Evolutionary conservation across 2,113 vertebrate species (phyloP).

Genomic region (Vanacampus margaritifer): DNA sequence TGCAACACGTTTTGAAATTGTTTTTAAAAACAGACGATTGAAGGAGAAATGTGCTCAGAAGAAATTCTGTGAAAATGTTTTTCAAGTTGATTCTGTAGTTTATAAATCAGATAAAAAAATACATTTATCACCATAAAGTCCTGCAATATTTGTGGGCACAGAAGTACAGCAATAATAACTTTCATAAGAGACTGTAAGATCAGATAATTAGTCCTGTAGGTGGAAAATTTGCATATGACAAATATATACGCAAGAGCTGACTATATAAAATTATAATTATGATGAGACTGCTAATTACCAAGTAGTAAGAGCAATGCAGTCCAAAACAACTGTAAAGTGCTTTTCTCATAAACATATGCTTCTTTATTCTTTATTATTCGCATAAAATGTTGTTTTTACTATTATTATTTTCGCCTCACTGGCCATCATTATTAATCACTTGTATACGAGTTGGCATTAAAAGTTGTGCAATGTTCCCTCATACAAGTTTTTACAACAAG

Average conservation of each 20-base stretch:
- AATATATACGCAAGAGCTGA: not conserved
- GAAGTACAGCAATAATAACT: not conserved
- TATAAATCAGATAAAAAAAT: not conserved
- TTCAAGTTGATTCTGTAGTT: not conserved
- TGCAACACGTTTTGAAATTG: not conserved
- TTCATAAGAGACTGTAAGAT: not conserved
- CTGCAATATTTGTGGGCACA: not conserved
- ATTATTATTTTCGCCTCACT: not conserved
- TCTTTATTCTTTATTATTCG: not conserved
- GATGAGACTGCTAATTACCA: not conserved
- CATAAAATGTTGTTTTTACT: not conserved
- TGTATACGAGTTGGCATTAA: not conserved
- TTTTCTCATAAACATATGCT: not conserved
- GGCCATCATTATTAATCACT: conserved; percentile 1
- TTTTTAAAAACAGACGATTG: not conserved
- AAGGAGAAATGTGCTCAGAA: not conserved
- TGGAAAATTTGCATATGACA: not conserved
- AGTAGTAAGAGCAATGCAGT: not conserved
- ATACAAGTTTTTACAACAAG: not conserved
- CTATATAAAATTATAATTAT: not conserved
- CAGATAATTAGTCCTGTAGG: not conserved
- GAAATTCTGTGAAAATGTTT: not conserved
- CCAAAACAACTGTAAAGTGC: not conserved
- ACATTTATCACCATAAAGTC: not conserved
- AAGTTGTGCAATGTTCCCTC: not conserved